Conservation (phyloP, 1,140 invertebrate genomes). For the Homarus americanus region DNA sequence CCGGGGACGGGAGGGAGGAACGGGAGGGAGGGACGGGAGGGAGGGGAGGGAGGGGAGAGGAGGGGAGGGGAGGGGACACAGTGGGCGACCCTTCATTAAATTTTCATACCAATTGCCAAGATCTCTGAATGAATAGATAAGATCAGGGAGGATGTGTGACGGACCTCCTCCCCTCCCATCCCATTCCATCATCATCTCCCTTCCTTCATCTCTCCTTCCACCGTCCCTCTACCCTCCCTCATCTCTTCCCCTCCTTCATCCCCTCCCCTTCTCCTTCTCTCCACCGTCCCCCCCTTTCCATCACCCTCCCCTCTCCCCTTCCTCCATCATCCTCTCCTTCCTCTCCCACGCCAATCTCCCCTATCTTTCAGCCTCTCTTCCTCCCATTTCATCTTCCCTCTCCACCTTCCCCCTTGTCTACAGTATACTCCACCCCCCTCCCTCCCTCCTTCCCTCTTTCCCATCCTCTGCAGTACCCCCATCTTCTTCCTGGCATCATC, state of each 20-base stretch:
- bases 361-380: neutral
- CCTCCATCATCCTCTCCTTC: neutral
- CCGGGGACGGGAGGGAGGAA: neutral
- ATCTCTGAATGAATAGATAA: neutral
- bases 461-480: too few species aligned
- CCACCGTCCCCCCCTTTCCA: neutral
- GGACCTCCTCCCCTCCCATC: neutral
- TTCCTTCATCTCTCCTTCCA: neutral
- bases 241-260: neutral
- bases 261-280: too few species aligned
- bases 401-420: too few species aligned
- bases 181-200: neutral
- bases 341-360: neutral
- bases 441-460: too few species aligned
- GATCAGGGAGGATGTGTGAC: neutral
- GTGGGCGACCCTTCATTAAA: neutral
- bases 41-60: neutral
- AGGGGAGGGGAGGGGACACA: neutral
- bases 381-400: neutral
- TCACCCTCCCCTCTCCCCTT: neutral
- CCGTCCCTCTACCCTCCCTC: neutral
- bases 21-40: neutral
- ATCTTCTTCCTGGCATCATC: too few species aligned
- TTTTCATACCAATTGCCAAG: slow-evolving; percentile 18
- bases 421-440: too few species aligned